phyloP scores from a whole-genome alignment of 2,113 vertebrate genomes.

The Hystrix cristata region DNA sequence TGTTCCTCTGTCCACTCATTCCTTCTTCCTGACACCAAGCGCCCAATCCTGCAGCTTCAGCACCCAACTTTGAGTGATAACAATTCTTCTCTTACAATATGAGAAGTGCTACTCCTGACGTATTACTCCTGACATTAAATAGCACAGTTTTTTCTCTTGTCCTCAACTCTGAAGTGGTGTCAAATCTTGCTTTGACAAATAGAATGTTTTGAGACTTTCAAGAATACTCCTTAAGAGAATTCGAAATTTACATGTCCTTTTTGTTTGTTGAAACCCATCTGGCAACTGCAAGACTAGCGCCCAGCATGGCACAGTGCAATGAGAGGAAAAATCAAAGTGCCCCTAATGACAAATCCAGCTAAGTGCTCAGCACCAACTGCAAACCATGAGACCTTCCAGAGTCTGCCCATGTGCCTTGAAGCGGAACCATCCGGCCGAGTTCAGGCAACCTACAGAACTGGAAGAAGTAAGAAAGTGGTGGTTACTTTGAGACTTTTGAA shows the following conservation, averaged over 20 bases:
- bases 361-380: background rate
- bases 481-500: background rate
- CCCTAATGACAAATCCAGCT: background rate
- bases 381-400: background rate
- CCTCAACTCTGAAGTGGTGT: background rate
- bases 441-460: background rate
- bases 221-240: background rate
- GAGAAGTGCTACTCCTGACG: background rate
- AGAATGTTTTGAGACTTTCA: background rate
- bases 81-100: background rate
- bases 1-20: background rate
- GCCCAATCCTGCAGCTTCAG: background rate
- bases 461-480: background rate
- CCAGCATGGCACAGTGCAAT: background rate
- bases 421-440: background rate
- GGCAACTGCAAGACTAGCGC: background rate
- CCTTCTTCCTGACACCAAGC: background rate
- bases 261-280: background rate
- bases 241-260: background rate
- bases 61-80: background rate
- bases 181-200: background rate
- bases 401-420: background rate
- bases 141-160: background rate
- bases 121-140: background rate
- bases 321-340: background rate